Base-by-base conservation (phyloP, 2,888 invertebrate genomes). In the Nemoura dubitans region DNA sequence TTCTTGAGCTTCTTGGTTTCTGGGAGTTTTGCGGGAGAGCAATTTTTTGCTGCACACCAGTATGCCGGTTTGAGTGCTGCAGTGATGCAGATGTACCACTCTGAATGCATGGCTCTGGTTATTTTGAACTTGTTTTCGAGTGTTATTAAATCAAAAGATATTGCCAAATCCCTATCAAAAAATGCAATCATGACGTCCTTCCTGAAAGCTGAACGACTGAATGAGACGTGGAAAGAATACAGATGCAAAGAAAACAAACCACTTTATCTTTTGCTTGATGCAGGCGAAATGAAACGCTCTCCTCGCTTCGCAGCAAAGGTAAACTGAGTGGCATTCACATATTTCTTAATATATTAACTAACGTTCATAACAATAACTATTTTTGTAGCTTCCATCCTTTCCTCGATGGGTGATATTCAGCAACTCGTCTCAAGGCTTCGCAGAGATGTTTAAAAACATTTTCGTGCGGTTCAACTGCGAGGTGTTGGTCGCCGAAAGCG, bases 401-500 rank as follows among this genome's bases (percentile, higher is more conserved):
- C 59, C 59, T 1, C 10, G 59, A 59, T 59, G 59, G 59, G 16
- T 59, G 21, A 21, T 59, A 21, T 59, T 59, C 59, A 7, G 1
- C 3, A 6, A 10, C 36, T 10, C 36, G 2, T 59, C 59, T 59
- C 59, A 59, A 59, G 2, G 6, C 2, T 7, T 21, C 59, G 59
- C 10, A 59, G 59, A 59, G 59, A 7, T 59, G 3, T 59, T 86
- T 26, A 14, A 59, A 7, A 36, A 82, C 82, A 30, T 87, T 6
- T 76, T 86, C 86, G 77, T 87, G 36, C 87, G 85, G n/a, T 87
- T 87, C 42, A 59, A 87, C 85, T 87, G 87, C 83, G 76, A 85
- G 83, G 85, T 85, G 25, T 21, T 85, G 27, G 27, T 85, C 28
- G 85, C 85, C 16, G 6, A 78, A 78, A 28, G 0, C 26, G 10